Evolutionary conservation across 92 coral and sea anemone species (phyloP).

Genomic region (Scolanthus callimorphus): DNA sequence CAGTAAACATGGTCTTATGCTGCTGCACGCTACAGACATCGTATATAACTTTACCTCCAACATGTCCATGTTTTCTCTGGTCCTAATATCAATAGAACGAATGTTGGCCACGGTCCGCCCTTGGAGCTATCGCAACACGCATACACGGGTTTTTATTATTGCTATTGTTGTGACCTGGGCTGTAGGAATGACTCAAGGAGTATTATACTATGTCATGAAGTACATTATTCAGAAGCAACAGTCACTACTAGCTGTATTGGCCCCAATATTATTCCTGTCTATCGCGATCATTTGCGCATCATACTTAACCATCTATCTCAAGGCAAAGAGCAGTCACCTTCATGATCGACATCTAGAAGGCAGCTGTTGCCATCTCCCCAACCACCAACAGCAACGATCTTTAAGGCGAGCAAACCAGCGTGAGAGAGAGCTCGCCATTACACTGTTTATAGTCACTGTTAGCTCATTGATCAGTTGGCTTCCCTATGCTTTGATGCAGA

Average conservation of each 20-base stretch:
- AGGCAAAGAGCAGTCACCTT: background rate
- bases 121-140: background rate
- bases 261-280: background rate
- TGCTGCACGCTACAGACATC: background rate
- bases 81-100: background rate
- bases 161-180: background rate
- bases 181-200: background rate
- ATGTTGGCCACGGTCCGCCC: background rate
- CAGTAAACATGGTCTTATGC: background rate
- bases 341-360: background rate
- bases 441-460: slow-evolving; percentile 4
- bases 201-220: slow-evolving; percentile 1
- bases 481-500: background rate
- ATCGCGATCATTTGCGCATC: background rate
- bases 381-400: background rate
- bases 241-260: background rate
- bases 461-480: background rate
- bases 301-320: background rate
- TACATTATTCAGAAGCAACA: background rate
- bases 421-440: background rate
- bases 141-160: background rate
- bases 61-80: slow-evolving; percentile 5
- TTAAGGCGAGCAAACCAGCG: background rate
- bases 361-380: no score
- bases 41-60: background rate